Base-by-base conservation (phyloP, 2,797 vertebrate species). In the Sarcophilus harrisii region DNA sequence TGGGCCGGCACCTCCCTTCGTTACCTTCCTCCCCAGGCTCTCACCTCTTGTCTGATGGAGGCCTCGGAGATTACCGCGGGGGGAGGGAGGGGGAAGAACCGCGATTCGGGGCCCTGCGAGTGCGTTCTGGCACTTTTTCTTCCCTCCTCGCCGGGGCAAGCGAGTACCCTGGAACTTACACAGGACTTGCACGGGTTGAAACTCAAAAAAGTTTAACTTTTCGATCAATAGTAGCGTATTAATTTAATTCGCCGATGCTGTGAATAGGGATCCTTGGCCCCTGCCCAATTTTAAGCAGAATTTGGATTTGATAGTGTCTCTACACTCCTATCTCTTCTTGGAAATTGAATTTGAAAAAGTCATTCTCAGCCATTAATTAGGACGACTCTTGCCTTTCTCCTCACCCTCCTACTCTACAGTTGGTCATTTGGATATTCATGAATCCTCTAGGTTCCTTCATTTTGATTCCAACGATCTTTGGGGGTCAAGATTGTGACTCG, bases 401-500 rank as follows among this genome's bases (percentile, higher is more conserved):
- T 13, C 4, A 24, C 4, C 90, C 89, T 92, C 90, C 16, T 55
- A 38, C 95, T 38, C 18, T 81, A 21, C n/a, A 24, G 24, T 27
- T 24, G 38, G 73, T 87, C 27, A 87, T 87, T 11, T 87, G 38
- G 73, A 45, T 49, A 27, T 27, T 87, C 38, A 45, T 49, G 73
- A 87, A 49, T 45, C 73, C 73, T 87, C 73, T 27, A 4, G 12
- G 24, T 28, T 11, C 38, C 21, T 49, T 87, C 12, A 73, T 73
- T 93, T 95, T 92, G 95, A 57, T 93, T 49, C 95, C 93, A 95
- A 91, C 91, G 92, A 92, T 54, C n/a, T 91, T 92, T 92, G 96
- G 95, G 92, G 92, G 9, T 45, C 38, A 57, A 2, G 94, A 12
- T 62, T 0, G 57, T 24, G 95, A 57, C 57, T 18, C 21, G 28